Evolutionary conservation across 2,888 invertebrate genomes (phyloP), one percentile per base, ranked within the genome.

Genomic region (Maniola hyperantus): DNA sequence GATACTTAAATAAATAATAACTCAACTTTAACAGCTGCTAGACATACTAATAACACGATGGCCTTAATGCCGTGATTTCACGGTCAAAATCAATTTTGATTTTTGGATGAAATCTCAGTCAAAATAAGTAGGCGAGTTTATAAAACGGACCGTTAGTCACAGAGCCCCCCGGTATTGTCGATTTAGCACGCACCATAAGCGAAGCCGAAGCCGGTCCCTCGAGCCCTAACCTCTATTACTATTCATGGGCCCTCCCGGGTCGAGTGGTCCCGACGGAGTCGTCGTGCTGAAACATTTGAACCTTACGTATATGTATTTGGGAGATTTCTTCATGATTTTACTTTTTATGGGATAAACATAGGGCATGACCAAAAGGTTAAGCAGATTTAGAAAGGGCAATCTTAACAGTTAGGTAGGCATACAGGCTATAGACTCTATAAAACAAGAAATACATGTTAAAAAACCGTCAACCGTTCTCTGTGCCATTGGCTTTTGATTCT

Each of bases 111-210:
- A 73, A 87, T 82, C 82, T 76, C 75, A 60, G 72, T 71, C 80
- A 72, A 82, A 85, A 87, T 79, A 82, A 85, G 86, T 79, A 81
- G 78, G 80, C 79, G 77, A 79, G 77, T 75, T 81, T 80, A 82
- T 85, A 81, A 85, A 87, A 85, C 80, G 82, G 85, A 83, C 82
- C 79, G 82, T 88, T 85, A 85, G 83, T 75, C 73, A 73, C 76
- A 73, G 74, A 74, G 79, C 88, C 87, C 84, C 69, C 72, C 89
- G 84, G 88, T 84, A 86, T 88, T 83, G 89, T 88, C 88, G 87
- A 92, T 92, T 92, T 91, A 84, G 86, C 85, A 90, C 89, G 90
- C 89, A 87, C 91, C 90, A 89, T 91, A 91, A 89, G 89, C 86
- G 83, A 83, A 81, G 76, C 84, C 84, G 82, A 76, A 74, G 76